These are phyloP conservation scores for Nothura maculosa DNA, from an alignment of 2,797 vertebrate species.

Conservation along the genomic window DNA sequence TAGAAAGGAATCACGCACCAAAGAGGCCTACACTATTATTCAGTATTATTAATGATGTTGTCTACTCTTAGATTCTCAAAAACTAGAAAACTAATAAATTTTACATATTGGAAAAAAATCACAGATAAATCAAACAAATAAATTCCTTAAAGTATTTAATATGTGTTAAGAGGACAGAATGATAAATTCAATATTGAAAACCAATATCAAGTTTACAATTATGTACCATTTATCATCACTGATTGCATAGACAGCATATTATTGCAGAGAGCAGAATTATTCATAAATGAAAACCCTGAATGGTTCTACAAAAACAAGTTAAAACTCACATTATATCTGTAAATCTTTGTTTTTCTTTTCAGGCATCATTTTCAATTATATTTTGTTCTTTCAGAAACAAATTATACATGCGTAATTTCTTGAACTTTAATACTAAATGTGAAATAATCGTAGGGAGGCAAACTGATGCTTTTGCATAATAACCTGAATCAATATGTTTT, in stretches of 20 bases:
- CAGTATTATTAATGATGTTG: conserved; percentile 84
- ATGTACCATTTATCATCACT: conserved; percentile 84
- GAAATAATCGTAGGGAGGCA: neutral
- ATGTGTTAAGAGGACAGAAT: conserved; percentile 87
- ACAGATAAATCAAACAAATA: conserved; percentile 83
- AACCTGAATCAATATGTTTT: neutral
- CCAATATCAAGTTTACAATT: conserved; percentile 86
- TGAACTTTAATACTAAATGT: conserved; percentile 54
- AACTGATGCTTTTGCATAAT: neutral
- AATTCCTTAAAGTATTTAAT: conserved; percentile 87
- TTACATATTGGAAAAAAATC: conserved; percentile 82
- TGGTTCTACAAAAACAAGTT: conserved; percentile 69
- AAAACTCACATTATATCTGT: conserved; percentile 74
- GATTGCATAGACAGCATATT: conserved; percentile 77
- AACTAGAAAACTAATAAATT: conserved; percentile 85
- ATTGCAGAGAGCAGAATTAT: conserved; percentile 69
- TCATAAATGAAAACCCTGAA: conserved; percentile 78
- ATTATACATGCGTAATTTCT: conserved; percentile 77
- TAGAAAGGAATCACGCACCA: conserved; percentile 72
- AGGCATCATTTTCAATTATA: conserved; percentile 76
- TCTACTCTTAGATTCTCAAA: conserved; percentile 78
- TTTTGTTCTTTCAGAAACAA: conserved; percentile 76
- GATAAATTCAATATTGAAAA: conserved; percentile 88
- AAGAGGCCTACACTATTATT: conserved; percentile 77
- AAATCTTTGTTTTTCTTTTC: conserved; percentile 73